phyloP scores from a whole-genome alignment of 2,888 invertebrate species.

The Cosmopolites sordidus region DNA sequence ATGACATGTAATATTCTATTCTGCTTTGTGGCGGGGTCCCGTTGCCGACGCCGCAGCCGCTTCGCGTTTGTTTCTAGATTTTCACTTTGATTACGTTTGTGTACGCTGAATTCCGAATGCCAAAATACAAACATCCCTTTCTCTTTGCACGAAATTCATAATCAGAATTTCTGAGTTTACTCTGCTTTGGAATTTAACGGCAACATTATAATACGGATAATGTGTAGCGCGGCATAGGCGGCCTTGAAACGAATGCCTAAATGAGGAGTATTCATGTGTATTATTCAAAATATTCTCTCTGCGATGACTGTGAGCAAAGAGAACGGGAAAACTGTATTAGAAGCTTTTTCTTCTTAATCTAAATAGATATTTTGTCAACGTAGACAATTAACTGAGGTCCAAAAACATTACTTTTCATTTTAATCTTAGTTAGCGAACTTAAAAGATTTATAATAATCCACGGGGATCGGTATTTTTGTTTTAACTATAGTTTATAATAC shows the following conservation, averaged over 20 bases:
- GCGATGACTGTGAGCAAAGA: not conserved
- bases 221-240: slow-evolving; percentile 19
- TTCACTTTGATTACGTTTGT: slow-evolving; percentile 27
- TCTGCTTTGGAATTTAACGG: slow-evolving; percentile 9
- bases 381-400: too few relatives aligned
- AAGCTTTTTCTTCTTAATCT: too few relatives aligned
- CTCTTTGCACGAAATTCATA: slow-evolving; percentile 26
- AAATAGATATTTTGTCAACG: too few relatives aligned
- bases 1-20: slow-evolving; percentile 29
- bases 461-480: too few relatives aligned
- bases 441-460: too few relatives aligned
- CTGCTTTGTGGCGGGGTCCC: slow-evolving; percentile 25
- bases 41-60: slow-evolving; percentile 14
- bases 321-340: too few relatives aligned
- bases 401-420: too few relatives aligned
- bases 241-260: slow-evolving; percentile 8
- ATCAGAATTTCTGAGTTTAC: slow-evolving; percentile 28
- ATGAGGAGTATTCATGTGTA: slow-evolving; percentile 22
- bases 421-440: too few relatives aligned
- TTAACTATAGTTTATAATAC: too few relatives aligned
- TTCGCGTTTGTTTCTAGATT: slow-evolving; percentile 27
- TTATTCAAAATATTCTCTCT: slow-evolving; percentile 10
- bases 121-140: slow-evolving; percentile 26
- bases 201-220: slow-evolving; percentile 20
- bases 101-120: slow-evolving; percentile 24